phyloP scores from a whole-genome alignment of 2,888 invertebrate species.

The Ophion costatus region DNA sequence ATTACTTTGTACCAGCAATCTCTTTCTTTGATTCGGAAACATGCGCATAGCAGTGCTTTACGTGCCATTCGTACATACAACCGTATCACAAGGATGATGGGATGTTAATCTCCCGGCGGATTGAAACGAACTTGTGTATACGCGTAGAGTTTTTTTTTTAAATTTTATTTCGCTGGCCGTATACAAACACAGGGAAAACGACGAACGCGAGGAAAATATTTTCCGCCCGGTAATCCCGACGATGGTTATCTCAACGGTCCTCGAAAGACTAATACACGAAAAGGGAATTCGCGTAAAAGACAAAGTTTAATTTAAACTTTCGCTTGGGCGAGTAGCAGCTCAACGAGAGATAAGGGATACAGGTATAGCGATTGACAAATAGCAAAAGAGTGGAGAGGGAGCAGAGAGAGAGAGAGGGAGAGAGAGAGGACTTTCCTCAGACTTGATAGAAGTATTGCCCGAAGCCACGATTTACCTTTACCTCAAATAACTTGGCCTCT shows the following conservation, averaged over 20 bases:
- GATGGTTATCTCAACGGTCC: constrained; percentile 45
- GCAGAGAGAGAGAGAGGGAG: constrained; percentile 10
- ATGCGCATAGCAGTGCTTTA: no score
- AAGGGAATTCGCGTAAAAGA: constrained; percentile 60
- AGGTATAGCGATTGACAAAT: constrained; percentile 33
- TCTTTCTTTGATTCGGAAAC: no score
- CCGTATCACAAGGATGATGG: no score
- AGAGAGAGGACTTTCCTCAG: constrained; percentile 38
- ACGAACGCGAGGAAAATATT: constrained; percentile 29
- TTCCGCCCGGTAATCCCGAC: constrained; percentile 39
- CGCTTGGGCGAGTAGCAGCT: constrained; percentile 55
- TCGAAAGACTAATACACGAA: constrained; percentile 51
- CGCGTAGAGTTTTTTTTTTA: no score
- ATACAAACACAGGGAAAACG: constrained; percentile 5
- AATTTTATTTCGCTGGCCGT: not conserved
- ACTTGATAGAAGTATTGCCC: constrained; percentile 58
- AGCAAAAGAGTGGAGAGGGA: constrained; percentile 36
- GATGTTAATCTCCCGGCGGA: no score
- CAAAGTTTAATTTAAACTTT: constrained; percentile 66
- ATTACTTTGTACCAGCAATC: no score
- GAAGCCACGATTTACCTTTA: constrained; percentile 61
- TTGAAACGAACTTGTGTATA: no score
- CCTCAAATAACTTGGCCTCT: constrained; percentile 59
- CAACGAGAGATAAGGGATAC: constrained; percentile 46
- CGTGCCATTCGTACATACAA: no score